These are phyloP conservation scores for Anolis apletophallus DNA, from an alignment of 2,797 vertebrate genomes.

Conservation along the genomic window DNA sequence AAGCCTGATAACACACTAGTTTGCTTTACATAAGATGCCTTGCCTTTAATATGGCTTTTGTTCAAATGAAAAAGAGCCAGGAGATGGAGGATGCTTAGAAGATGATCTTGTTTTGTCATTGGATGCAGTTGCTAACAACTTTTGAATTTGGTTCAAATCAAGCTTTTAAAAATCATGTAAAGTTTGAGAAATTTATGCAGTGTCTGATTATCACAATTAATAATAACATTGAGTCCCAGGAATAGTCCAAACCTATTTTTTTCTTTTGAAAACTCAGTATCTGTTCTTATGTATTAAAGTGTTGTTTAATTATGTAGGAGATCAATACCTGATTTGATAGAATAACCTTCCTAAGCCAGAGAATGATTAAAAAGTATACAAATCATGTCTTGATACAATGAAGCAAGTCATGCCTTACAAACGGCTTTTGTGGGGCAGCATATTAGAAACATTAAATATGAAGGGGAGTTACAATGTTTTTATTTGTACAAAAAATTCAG, in stretches of 20 bases:
- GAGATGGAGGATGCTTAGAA: conserved; percentile 68
- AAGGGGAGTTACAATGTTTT: neutral
- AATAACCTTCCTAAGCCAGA: neutral
- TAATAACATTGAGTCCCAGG: neutral
- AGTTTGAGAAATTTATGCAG: neutral
- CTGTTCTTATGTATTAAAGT: neutral
- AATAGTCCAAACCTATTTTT: neutral
- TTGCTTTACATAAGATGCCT: conserved; percentile 68
- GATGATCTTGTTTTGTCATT: conserved; percentile 81
- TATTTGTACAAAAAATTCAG: neutral
- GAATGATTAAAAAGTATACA: neutral
- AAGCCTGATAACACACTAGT: conserved; percentile 82
- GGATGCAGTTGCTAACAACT: conserved; percentile 88
- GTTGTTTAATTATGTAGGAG: neutral
- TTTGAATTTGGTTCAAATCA: conserved; percentile 91
- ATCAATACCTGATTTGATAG: neutral
- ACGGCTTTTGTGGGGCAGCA: neutral
- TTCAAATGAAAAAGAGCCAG: conserved; percentile 61
- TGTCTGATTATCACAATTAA: neutral
- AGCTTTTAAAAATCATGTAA: conserved; percentile 87
- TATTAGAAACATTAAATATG: neutral
- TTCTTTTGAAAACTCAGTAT: neutral
- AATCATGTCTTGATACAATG: neutral
- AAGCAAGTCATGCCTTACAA: neutral
- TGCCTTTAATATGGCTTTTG: conserved; percentile 72